phyloP scores from a whole-genome alignment of 2,113 vertebrate genomes.

The Capreolus pygargus region DNA sequence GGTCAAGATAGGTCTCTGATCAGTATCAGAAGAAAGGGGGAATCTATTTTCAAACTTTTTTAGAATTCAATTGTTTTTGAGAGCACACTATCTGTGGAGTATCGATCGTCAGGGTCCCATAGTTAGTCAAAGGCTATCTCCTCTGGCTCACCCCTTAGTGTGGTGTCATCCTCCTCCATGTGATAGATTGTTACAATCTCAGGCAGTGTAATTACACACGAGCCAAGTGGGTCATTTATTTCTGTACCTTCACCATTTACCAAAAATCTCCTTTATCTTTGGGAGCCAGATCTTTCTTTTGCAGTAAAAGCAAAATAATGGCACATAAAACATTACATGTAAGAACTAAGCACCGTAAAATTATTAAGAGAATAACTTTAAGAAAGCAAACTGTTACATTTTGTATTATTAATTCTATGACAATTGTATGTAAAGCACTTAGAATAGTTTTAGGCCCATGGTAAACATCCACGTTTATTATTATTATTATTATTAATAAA shows the following conservation, averaged over 20 bases:
- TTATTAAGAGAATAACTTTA: constrained; percentile 79
- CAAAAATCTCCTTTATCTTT: constrained; percentile 98
- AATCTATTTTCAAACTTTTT: constrained; percentile 96
- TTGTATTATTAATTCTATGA: constrained; percentile 45
- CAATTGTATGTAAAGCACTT: constrained; percentile 3
- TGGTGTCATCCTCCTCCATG: constrained; percentile 90
- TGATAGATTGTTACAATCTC: constrained; percentile 99
- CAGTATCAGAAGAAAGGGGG: constrained; percentile 90
- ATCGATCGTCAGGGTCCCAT: constrained; percentile 95
- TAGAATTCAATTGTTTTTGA: constrained; percentile 89
- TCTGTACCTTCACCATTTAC: constrained; percentile 96
- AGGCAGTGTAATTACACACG: constrained; percentile 98
- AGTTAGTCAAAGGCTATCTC: constrained; percentile 99
- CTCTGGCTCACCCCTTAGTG: constrained; percentile 98
- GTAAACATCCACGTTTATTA: not conserved
- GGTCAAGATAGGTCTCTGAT: constrained; percentile 93
- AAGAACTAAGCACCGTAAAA: constrained; percentile 79
- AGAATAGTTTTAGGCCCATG: not conserved
- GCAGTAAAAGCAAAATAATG: constrained; percentile 91
- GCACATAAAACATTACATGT: constrained; percentile 89
- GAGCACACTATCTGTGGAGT: constrained; percentile 93
- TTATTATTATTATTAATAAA: not conserved
- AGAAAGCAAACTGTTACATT: constrained; percentile 72
- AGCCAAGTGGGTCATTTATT: constrained; percentile 98
- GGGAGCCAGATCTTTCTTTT: constrained; percentile 91